Conservation (phyloP, 2,888 invertebrate genomes). For the Hedya salicella region DNA sequence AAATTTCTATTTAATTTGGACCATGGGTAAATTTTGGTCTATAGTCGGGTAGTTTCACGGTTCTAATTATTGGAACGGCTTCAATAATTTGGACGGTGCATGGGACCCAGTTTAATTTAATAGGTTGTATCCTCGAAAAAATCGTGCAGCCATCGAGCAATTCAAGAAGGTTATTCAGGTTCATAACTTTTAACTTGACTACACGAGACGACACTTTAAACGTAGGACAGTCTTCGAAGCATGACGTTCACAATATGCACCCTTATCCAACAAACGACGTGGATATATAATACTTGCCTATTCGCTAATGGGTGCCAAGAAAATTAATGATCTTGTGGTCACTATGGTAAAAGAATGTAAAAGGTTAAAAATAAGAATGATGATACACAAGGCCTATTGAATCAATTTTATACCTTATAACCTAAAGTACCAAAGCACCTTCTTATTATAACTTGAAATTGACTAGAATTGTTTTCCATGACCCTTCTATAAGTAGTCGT, state of each 20-base stretch:
- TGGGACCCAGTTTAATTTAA: too few relatives aligned
- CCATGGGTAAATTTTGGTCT: too few relatives aligned
- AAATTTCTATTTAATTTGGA: too few relatives aligned
- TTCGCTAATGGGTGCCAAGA: conserved; percentile 4
- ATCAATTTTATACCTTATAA: background rate
- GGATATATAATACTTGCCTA: conserved; percentile 2
- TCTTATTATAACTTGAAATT: background rate
- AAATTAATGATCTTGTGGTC: conserved; percentile 20
- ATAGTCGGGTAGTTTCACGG: too few relatives aligned
- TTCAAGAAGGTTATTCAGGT: too few relatives aligned
- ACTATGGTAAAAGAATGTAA: conserved; percentile 7
- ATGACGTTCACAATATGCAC: background rate
- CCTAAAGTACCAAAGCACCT: background rate
- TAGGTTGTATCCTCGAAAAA: too few relatives aligned
- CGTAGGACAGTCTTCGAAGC: too few relatives aligned
- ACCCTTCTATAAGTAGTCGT: background rate
- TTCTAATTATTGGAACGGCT: too few relatives aligned
- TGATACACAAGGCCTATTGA: background rate
- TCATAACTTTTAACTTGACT: too few relatives aligned
- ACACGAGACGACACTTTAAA: too few relatives aligned
- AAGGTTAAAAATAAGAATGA: background rate
- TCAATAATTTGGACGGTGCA: too few relatives aligned
- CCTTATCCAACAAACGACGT: conserved; percentile 4
- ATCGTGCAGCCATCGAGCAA: too few relatives aligned
- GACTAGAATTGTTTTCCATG: background rate